A percentile compares a stretch with the other conserved stretches of the same genome.
Evolutionary conservation across 2,797 vertebrate genomes (phyloP).

Genomic region (Myiotriccus ornatus): DNA sequence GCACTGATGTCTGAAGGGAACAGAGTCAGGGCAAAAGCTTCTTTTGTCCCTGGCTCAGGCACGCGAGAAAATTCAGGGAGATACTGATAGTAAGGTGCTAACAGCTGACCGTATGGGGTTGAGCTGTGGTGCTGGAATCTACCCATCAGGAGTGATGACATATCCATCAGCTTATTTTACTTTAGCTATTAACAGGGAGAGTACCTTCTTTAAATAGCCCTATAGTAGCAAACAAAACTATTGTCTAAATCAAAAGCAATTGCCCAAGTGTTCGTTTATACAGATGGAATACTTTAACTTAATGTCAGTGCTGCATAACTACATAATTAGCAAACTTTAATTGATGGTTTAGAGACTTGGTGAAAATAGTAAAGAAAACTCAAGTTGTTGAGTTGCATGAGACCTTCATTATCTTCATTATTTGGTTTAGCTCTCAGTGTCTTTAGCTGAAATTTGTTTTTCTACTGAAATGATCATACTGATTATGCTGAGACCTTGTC

Average conservation of each 20-base stretch:
- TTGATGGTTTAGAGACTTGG: neutral
- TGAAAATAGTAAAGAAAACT: neutral
- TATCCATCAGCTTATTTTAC: neutral
- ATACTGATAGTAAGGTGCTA: neutral
- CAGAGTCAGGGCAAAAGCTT: neutral
- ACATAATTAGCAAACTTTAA: conserved; percentile 7
- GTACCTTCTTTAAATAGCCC: conserved; percentile 5
- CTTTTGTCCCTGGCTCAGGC: neutral
- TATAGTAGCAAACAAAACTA: conserved; percentile 35
- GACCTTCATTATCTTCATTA: neutral
- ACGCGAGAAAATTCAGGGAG: neutral
- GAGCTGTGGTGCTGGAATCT: neutral
- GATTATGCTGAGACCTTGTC: neutral
- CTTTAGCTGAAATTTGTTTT: neutral
- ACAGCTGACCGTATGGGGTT: neutral
- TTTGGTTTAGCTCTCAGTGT: neutral
- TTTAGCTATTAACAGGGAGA: neutral
- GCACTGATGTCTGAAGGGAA: neutral
- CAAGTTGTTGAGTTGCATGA: neutral
- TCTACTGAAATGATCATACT: neutral
- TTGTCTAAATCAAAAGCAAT: conserved; percentile 43
- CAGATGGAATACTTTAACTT: conserved; percentile 31
- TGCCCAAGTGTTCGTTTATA: conserved; percentile 22
- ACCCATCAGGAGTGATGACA: neutral
- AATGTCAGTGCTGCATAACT: neutral